Percentiles rank a stretch among this genome's conserved stretches.
phyloP scores from a whole-genome alignment of 2,888 invertebrate species.

The Tetrapedia diversipes region DNA sequence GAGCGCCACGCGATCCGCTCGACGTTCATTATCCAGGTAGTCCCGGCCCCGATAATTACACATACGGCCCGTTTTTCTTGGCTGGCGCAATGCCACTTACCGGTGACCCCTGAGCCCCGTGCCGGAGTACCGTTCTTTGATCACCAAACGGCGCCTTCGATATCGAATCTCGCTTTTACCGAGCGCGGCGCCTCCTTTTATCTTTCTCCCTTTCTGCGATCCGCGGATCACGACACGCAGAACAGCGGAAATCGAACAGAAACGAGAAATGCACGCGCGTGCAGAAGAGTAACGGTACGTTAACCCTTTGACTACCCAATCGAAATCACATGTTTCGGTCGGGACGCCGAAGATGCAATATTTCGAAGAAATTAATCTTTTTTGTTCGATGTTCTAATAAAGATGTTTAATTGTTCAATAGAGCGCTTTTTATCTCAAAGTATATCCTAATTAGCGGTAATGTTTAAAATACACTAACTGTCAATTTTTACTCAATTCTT shows the following conservation, averaged over 20 bases:
- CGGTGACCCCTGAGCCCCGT: conserved; percentile 65
- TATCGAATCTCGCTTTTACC: conserved; percentile 34
- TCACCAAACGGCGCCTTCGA: conserved; percentile 58
- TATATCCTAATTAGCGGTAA: no score
- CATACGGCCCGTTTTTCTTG: conserved; percentile 48
- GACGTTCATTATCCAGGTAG: conserved; percentile 48
- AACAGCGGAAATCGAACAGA: conserved; percentile 28
- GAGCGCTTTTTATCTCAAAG: no score
- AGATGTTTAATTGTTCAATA: no score
- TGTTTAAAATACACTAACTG: no score
- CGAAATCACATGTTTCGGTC: no score
- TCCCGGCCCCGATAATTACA: conserved; percentile 53
- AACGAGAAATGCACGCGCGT: conserved; percentile 20
- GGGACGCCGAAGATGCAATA: no score
- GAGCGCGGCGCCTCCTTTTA: not conserved
- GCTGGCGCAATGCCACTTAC: conserved; percentile 65
- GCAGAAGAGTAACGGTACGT: conserved; percentile 15
- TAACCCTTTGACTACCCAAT: no score
- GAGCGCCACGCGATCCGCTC: conserved; percentile 36
- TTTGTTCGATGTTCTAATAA: no score
- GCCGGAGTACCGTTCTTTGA: conserved; percentile 65
- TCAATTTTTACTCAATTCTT: no score
- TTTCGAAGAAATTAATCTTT: no score
- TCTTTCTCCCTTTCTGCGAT: not conserved
- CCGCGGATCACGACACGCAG: conserved; percentile 24